Evolutionary conservation across 2,888 invertebrate genomes (phyloP).

Genomic region (Calliphora vomitoria): DNA sequence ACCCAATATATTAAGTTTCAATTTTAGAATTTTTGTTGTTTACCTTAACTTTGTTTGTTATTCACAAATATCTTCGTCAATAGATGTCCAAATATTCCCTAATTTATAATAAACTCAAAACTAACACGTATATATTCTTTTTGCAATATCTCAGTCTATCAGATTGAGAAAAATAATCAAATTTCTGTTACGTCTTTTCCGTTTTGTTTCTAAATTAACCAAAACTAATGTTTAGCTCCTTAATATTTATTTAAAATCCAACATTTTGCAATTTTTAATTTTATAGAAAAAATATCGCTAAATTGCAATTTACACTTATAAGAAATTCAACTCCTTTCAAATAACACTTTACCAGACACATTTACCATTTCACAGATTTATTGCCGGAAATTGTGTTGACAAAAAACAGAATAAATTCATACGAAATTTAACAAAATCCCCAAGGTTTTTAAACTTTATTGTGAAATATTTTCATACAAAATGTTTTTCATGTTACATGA

Average conservation of each 20-base stretch:
- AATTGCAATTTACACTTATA: slow-evolving; percentile 28
- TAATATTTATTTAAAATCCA: neutral
- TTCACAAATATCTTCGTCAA: too few species aligned
- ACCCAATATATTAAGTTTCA: too few species aligned
- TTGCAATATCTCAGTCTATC: too few species aligned
- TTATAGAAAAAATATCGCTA: neutral
- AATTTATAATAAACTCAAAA: neutral
- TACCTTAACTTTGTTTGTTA: too few species aligned
- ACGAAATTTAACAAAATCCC: slow-evolving; percentile 42
- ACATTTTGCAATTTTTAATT: neutral
- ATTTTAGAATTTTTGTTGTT: too few species aligned
- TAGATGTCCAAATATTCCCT: too few species aligned
- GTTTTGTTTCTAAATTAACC: too few species aligned
- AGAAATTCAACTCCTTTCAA: slow-evolving; percentile 2
- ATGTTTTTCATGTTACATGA: slow-evolving; percentile 27
- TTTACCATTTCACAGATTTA: slow-evolving; percentile 37
- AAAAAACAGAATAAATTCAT: slow-evolving; percentile 36
- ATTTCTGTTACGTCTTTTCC: too few species aligned
- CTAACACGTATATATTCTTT: too few species aligned
- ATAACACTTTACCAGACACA: slow-evolving; percentile 18
- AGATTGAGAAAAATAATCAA: too few species aligned
- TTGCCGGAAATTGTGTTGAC: slow-evolving; percentile 38
- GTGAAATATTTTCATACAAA: slow-evolving; percentile 50
- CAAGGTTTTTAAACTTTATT: slow-evolving; percentile 61
- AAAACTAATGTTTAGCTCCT: too few species aligned